A percentile compares a stretch with the other conserved stretches of the same genome.
These are phyloP conservation scores for Nomia melanderi DNA, from an alignment of 1,140 invertebrate species.

Conservation along the genomic window DNA sequence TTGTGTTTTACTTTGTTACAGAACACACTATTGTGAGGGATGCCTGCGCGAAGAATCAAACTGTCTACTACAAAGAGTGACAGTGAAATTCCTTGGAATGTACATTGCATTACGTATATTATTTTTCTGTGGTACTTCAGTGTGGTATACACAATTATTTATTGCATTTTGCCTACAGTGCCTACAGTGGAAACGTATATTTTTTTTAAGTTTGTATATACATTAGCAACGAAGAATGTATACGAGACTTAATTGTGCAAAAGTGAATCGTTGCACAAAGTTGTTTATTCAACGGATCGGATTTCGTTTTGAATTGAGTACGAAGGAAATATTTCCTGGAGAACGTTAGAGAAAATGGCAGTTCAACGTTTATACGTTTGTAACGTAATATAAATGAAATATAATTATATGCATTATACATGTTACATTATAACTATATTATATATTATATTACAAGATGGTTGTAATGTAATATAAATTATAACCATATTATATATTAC, in stretches of 20 bases:
- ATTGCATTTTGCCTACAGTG: background rate
- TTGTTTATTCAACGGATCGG: background rate
- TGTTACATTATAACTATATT: too few relatives aligned
- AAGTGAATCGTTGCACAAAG: background rate
- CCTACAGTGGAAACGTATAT: too few relatives aligned
- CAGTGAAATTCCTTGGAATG: background rate
- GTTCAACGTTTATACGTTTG: background rate
- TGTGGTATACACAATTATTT: constrained; percentile 7
- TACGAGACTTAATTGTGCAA: background rate
- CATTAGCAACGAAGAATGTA: constrained; percentile 4
- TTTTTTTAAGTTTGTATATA: constrained; percentile 8
- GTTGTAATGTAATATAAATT: too few relatives aligned
- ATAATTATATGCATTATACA: too few relatives aligned
- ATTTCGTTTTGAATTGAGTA: constrained; percentile 14
- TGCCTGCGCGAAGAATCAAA: background rate
- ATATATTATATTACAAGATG: too few relatives aligned
- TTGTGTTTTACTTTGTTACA: background rate
- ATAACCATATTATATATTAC: too few relatives aligned
- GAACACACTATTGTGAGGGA: background rate
- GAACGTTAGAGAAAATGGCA: background rate
- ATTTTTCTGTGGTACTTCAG: constrained; percentile 3
- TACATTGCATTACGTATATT: background rate
- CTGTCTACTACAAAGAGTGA: constrained; percentile 5
- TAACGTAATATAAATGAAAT: too few relatives aligned
- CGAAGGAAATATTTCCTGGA: background rate